Percentiles rank a stretch among this genome's conserved stretches.
Conservation (phyloP, 64 coral and sea anemone genomes). For the Dendrophyllia cribrosa region DNA sequence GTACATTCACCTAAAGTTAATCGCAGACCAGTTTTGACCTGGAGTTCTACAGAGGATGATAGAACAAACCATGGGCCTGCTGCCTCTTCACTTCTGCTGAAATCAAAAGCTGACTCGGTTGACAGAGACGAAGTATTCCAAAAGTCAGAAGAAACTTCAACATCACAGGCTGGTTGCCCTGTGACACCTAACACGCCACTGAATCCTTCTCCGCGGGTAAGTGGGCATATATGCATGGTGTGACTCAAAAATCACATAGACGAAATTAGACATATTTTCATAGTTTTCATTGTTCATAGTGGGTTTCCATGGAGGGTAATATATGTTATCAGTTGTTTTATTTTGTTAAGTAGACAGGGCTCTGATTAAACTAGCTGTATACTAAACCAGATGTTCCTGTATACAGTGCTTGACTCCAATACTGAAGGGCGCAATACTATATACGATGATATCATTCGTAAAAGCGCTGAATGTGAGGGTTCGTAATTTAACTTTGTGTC, state of each 20-base stretch:
- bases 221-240: neutral
- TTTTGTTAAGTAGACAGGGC: too few relatives aligned
- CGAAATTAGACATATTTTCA: neutral
- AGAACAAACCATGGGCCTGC: neutral
- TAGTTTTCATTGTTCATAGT: too few relatives aligned
- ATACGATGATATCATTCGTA: too few relatives aligned
- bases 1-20: conserved; percentile 32
- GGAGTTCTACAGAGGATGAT: conserved; percentile 27
- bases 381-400: too few relatives aligned
- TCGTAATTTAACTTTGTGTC: too few relatives aligned
- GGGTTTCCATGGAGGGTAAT: too few relatives aligned
- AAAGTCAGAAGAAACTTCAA: conserved; percentile 14
- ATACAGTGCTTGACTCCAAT: too few relatives aligned
- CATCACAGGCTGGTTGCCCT: neutral
- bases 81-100: neutral
- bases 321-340: too few relatives aligned
- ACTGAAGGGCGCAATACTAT: too few relatives aligned
- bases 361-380: too few relatives aligned
- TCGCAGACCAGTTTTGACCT: conserved; percentile 35
- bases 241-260: too few relatives aligned
- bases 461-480: too few relatives aligned
- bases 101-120: conserved; percentile 50
- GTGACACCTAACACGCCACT: conserved; percentile 34
- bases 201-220: conserved; percentile 74
- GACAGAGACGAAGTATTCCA: conserved; percentile 85